These are phyloP conservation scores for Thamnaconus septentrionalis DNA, from an alignment of 2,113 vertebrate genomes.

Conservation along the genomic window DNA sequence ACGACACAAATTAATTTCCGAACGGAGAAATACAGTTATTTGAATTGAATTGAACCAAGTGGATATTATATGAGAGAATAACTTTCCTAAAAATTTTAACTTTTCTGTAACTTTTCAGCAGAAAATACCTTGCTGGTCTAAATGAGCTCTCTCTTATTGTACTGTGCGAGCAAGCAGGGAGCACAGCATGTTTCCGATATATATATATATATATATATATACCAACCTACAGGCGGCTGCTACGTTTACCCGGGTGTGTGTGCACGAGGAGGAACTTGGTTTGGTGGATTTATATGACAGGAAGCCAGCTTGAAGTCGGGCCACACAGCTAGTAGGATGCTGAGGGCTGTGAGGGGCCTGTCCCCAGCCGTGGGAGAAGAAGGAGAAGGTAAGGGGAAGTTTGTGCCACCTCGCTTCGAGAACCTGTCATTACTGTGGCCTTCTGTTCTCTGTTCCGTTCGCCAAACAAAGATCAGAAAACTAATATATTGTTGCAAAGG, in stretches of 20 bases:
- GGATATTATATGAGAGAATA: too few species aligned
- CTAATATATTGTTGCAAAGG: neutral
- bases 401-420: neutral
- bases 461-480: slow-evolving; percentile 9
- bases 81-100: too few species aligned
- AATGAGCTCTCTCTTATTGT: too few species aligned
- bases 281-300: slow-evolving; percentile 72
- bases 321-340: slow-evolving; percentile 66
- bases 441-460: neutral
- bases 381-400: slow-evolving; percentile 55
- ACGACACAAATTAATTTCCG: too few species aligned
- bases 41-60: too few species aligned
- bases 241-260: slow-evolving; percentile 13
- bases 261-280: slow-evolving; percentile 26
- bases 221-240: slow-evolving; percentile 39
- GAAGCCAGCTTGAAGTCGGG: slow-evolving; percentile 63
- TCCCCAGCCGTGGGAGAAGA: slow-evolving; percentile 52
- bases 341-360: slow-evolving; percentile 44
- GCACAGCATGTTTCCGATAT: too few species aligned
- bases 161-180: too few species aligned
- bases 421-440: neutral
- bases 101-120: too few species aligned
- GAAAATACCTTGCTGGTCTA: too few species aligned
- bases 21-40: too few species aligned
- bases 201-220: slow-evolving; percentile 17